These are phyloP conservation scores for Naso thynnoides DNA, from an alignment of 2,797 vertebrate genomes.

Conservation along the genomic window DNA sequence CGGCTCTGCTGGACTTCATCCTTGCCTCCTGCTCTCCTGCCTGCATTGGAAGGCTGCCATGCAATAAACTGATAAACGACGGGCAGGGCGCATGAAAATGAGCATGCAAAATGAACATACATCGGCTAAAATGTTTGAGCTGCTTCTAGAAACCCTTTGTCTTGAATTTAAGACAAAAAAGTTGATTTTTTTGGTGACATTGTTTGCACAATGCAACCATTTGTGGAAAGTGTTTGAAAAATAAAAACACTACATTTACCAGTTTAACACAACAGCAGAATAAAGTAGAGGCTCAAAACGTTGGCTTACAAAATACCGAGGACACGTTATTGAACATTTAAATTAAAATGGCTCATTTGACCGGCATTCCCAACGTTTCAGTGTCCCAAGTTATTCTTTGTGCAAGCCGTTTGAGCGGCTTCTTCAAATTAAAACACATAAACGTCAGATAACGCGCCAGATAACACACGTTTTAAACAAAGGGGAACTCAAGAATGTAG, in stretches of 20 bases:
- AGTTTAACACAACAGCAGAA: neutral
- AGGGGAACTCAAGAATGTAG: neutral
- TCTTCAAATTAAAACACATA: no score
- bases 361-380: no score
- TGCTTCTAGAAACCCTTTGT: neutral
- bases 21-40: slow-evolving; percentile 16
- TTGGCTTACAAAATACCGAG: neutral
- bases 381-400: no score
- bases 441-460: no score
- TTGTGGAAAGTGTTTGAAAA: neutral
- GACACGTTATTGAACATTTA: neutral
- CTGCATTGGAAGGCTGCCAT: neutral
- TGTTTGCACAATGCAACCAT: no score
- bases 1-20: slow-evolving; percentile 48
- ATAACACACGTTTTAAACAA: neutral
- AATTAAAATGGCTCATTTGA: neutral
- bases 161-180: neutral
- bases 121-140: neutral
- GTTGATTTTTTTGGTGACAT: no score
- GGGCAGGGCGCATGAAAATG: slow-evolving; percentile 25
- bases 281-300: neutral
- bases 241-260: neutral
- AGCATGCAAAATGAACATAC: slow-evolving; percentile 30
- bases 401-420: no score
- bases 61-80: neutral